A percentile compares a stretch with the other conserved stretches of the same genome.
Evolutionary conservation across 2,797 vertebrate species (phyloP).

Genomic region (Gymnopithys bicolor): DNA sequence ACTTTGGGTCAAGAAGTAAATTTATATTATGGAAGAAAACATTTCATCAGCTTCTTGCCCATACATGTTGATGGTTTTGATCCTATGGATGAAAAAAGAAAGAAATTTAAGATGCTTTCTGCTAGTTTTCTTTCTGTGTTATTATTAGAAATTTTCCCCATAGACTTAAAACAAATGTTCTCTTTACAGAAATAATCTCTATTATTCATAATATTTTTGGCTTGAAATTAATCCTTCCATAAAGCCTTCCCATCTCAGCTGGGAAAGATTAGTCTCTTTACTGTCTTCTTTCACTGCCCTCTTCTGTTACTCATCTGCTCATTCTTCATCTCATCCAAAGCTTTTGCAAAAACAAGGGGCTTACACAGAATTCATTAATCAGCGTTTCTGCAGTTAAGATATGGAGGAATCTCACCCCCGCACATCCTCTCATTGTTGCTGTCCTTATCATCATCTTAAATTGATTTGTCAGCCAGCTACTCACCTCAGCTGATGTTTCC

Average conservation of each 20-base stretch:
- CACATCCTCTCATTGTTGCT: not conserved
- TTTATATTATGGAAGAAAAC: not conserved
- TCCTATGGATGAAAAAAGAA: not conserved
- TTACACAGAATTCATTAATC: constrained; percentile 39
- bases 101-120: not conserved
- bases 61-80: not conserved
- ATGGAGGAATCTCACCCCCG: constrained; percentile 23
- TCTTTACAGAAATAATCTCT: constrained; percentile 41
- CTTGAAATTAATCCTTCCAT: constrained; percentile 16
- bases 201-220: constrained; percentile 38
- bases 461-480: constrained; percentile 46
- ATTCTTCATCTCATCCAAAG: constrained; percentile 14
- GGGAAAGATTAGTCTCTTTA: constrained; percentile 21
- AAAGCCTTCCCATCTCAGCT: constrained; percentile 10
- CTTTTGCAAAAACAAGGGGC: not conserved
- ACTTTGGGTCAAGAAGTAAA: not conserved
- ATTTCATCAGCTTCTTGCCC: not conserved
- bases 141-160: constrained; percentile 26
- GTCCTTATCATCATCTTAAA: constrained; percentile 50
- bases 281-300: constrained; percentile 50
- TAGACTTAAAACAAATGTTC: constrained; percentile 39
- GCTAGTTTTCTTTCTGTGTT: constrained; percentile 23
- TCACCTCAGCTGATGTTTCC: constrained; percentile 58
- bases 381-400: constrained; percentile 5
- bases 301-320: constrained; percentile 53